Base-by-base conservation (phyloP, 2,113 vertebrate species). In the Connochaetes taurinus region DNA sequence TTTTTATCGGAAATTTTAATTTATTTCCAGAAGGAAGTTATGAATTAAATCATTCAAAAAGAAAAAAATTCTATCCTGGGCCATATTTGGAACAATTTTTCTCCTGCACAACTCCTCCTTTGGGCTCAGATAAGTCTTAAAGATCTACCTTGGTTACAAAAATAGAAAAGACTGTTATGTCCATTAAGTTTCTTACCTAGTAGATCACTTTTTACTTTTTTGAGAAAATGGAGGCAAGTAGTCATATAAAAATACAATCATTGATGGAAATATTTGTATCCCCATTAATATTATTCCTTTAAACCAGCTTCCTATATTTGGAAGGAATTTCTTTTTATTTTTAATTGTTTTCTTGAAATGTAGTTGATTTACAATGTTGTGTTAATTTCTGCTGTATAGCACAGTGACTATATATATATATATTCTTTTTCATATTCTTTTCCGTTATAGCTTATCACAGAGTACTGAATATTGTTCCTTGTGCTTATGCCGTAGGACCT, bases 1-100 rank as follows among this genome's bases (percentile, higher is more conserved):
- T 58, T 93, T 90, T 86, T 4, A 81, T 19, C 7, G 36, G 57
- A n/a, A 97, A 45, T 60, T n/a, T 11, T 82, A 33, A 60, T 80
- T 85, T 85, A 14, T 95, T 90, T 85, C 80, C 43, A 60, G 50
- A 60, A 93, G 50, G 15, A 92, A 90, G 21, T 60, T 90, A 67
- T 97, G 29, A 58, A 50, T 89, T 89, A 89, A 92, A 71, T 95
- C 21, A 90, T 95, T 89, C 31, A 43, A 74, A 45, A 91, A 53
- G 29, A 55, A 64, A 43, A 93, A 93, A 93, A 4, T 55, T 92
- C 62, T 76, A 5, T 96, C 12, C 67, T 85, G 1, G 25, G 71
- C 33, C 52, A 90, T 23, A 33, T 81, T 89, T 21, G 55, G 74
- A 74, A 53, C 52, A 45, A 16, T 76, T 96, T 40, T 78, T 91